Base-by-base conservation (phyloP, 2,113 vertebrate genomes). In the Tinamus guttatus region DNA sequence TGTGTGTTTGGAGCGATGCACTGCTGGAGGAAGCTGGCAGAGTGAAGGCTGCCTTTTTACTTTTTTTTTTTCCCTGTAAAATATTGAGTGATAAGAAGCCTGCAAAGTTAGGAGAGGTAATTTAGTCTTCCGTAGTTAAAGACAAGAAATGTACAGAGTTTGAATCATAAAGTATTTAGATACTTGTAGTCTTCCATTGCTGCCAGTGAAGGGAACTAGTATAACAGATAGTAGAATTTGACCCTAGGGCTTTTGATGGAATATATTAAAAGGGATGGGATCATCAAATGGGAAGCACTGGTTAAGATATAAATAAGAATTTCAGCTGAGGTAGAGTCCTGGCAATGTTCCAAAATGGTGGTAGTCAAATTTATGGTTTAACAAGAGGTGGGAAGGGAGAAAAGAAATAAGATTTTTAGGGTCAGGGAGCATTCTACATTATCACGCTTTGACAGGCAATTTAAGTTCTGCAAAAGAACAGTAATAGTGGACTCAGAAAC, bases 241-340 rank as follows among this genome's bases (percentile, higher is more conserved):
- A 85, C 70, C 51, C 30, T 22, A 52, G 59, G 32, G 74, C 62
- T 88, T 90, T 90, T 69, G 67, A 13, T 91, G 30, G 85, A 93
- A 63, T 59, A 58, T n/a, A 41, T 79, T 89, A 60, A 93, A 95
- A 62, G 20, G 73, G 43, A 56, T 93, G 27, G 6, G 82, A 24
- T 73, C 38, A 47, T 89, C 54, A 86, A 43, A 30, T 82, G 81
- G 63, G 49, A 58, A 81, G 51, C 68, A 56, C 15, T 89, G 78
- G 77, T 92, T 65, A 95, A 94, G 90, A 88, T 27, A 82, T 86
- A 95, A 95, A 91, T 89, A 91, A 58, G 28, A 70, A 91, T 95
- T 96, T 93, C 71, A 89, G 27, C 75, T 74, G 58, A 93, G 52
- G 45, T 56, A 67, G n/a, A 36, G 80, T 83, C 52, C 58, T 76